A percentile compares a stretch with the other conserved stretches of the same genome.
These are phyloP conservation scores for Paramuricea clavata DNA, from an alignment of 92 coral and sea anemone genomes.

Conservation along the genomic window DNA sequence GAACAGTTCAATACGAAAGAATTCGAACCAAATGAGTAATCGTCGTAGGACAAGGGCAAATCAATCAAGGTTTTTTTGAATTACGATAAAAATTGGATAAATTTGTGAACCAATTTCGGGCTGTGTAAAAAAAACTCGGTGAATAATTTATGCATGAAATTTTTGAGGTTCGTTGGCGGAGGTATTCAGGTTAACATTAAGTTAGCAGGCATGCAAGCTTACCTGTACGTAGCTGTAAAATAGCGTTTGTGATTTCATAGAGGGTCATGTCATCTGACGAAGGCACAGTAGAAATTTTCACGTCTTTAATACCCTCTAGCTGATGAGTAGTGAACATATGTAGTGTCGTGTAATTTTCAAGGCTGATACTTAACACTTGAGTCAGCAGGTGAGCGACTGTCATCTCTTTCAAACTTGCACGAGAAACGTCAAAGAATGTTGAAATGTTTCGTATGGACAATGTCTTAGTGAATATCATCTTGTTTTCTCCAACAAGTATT, in stretches of 20 bases:
- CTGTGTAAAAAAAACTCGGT: too few relatives aligned
- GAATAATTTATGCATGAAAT: too few relatives aligned
- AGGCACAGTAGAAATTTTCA: background rate
- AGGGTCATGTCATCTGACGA: conserved; percentile 9
- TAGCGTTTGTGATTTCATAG: background rate
- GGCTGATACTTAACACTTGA: conserved; percentile 1
- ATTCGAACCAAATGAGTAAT: too few relatives aligned
- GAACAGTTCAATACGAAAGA: too few relatives aligned
- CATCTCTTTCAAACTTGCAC: background rate
- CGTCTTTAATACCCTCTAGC: background rate
- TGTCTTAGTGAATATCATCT: conserved; percentile 11
- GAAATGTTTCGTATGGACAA: conserved; percentile 27
- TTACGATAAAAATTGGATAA: too few relatives aligned
- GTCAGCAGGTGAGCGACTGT: conserved; percentile 18
- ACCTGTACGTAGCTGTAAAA: conserved; percentile 28
- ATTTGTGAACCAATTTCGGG: too few relatives aligned
- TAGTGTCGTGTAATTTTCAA: background rate
- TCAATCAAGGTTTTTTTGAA: too few relatives aligned
- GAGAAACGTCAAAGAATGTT: conserved; percentile 7
- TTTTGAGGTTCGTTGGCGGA: too few relatives aligned
- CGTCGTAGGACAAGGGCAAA: too few relatives aligned
- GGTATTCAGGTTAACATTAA: too few relatives aligned
- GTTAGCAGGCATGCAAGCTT: too few relatives aligned
- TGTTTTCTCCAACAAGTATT: conserved; percentile 5
- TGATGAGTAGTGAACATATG: conserved; percentile 3